Conservation (phyloP, 2,797 vertebrate genomes). For the Botia almorhae region DNA sequence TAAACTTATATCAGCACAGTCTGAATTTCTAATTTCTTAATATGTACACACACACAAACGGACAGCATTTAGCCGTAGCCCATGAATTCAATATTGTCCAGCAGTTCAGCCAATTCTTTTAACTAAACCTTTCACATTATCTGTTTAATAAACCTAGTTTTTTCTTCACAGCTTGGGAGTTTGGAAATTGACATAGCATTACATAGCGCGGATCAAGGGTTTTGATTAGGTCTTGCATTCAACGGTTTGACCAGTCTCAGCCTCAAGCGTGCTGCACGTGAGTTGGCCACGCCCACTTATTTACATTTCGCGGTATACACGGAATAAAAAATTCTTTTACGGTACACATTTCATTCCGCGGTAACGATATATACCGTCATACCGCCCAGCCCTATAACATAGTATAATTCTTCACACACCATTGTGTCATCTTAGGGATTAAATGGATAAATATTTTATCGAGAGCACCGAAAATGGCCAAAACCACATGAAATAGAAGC, state of each 20-base stretch:
- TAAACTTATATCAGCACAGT: background rate
- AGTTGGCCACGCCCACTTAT: too few relatives aligned
- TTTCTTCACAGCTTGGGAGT: slow-evolving; percentile 13
- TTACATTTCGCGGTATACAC: too few relatives aligned
- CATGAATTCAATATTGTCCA: slow-evolving; percentile 12
- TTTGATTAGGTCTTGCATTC: too few relatives aligned
- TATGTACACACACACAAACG: background rate
- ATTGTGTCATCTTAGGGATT: slow-evolving; percentile 50
- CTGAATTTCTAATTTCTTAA: slow-evolving; percentile 22
- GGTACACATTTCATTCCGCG: too few relatives aligned
- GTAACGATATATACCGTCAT: too few relatives aligned
- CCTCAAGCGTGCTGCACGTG: too few relatives aligned
- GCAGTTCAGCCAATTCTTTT: slow-evolving; percentile 19
- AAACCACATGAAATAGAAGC: slow-evolving; percentile 23
- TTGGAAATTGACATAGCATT: slow-evolving; percentile 37
- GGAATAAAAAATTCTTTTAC: too few relatives aligned
- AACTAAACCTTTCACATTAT: slow-evolving; percentile 17
- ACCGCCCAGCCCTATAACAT: too few relatives aligned
- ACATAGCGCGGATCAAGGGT: too few relatives aligned
- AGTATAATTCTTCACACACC: slow-evolving; percentile 51
- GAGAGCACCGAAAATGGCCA: slow-evolving; percentile 33
- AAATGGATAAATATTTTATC: slow-evolving; percentile 54
- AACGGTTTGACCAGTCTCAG: too few relatives aligned
- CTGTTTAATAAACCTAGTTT: slow-evolving; percentile 39
- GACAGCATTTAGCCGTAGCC: background rate